Evolutionary conservation across 2,113 vertebrate species (phyloP).

Genomic region (Cavia porcellus): DNA sequence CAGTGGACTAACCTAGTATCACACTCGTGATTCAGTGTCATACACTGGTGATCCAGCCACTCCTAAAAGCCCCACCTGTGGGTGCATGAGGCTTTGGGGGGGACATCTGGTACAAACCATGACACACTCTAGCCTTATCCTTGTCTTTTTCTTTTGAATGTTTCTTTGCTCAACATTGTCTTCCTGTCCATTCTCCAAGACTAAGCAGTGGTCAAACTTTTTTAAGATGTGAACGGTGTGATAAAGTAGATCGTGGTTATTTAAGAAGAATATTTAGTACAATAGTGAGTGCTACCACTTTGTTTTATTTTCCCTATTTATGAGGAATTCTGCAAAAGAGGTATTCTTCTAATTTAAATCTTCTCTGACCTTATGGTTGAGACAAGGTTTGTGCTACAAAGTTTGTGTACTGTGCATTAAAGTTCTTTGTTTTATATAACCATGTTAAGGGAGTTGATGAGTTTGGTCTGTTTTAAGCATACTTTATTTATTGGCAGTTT

Average conservation of each 20-base stretch:
- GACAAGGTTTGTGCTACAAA: not conserved
- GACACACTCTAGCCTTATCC: not conserved
- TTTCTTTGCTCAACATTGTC: not conserved
- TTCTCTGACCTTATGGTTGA: constrained; percentile 32
- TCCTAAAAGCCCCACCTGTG: not conserved
- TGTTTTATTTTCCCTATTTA: not conserved
- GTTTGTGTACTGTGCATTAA: not conserved
- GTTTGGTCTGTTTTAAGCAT: not conserved
- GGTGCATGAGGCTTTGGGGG: not conserved
- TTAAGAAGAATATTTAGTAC: not conserved
- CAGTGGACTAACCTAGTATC: not conserved
- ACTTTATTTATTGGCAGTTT: constrained; percentile 1
- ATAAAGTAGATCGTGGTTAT: not conserved
- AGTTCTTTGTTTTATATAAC: not conserved
- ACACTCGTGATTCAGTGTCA: not conserved
- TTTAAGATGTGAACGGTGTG: not conserved
- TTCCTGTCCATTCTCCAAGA: not conserved
- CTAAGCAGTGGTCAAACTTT: not conserved
- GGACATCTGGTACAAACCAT: not conserved
- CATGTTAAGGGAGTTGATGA: constrained; percentile 5
- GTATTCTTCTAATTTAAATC: not conserved
- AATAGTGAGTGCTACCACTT: no score
- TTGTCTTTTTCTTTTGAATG: not conserved
- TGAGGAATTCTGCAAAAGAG: not conserved
- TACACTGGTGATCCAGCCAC: not conserved